These are phyloP conservation scores for Pollenia angustigena DNA, from an alignment of 2,888 invertebrate species.

Conservation along the genomic window DNA sequence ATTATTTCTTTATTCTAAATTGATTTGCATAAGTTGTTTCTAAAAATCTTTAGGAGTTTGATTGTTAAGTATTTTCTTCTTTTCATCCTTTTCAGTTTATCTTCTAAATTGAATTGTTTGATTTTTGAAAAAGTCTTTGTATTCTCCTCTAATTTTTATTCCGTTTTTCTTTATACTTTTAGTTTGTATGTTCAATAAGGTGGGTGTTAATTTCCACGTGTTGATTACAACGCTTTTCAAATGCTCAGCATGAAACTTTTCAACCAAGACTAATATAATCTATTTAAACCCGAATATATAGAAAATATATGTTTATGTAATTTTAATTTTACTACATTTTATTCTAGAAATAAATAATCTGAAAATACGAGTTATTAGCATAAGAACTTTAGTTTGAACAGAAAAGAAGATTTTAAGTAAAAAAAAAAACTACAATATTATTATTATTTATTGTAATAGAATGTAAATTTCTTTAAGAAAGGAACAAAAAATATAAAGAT, in stretches of 20 bases:
- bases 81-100: conserved; percentile 30
- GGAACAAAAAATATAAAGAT: no score
- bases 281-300: not conserved
- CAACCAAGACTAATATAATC: not conserved
- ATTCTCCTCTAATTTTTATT: not conserved
- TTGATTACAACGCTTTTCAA: conserved; percentile 54
- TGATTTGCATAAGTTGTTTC: conserved; percentile 66
- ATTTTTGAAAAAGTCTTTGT: conserved; percentile 31
- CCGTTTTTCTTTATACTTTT: not conserved
- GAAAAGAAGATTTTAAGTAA: no score
- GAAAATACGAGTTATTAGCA: no score
- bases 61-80: not conserved
- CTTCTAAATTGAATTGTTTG: conserved; percentile 59
- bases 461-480: no score
- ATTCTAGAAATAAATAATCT: no score
- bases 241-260: conserved; percentile 53
- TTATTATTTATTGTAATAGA: no score
- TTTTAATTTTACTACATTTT: not conserved
- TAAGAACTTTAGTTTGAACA: no score
- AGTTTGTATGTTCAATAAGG: not conserved
- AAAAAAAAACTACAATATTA: no score
- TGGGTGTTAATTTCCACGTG: conserved; percentile 64
- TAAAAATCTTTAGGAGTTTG: not conserved
- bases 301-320: not conserved
- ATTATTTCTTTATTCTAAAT: conserved; percentile 48